Evolutionary conservation across 92 coral and sea anemone genomes (phyloP).

Genomic region (Palythoa heliodiscus): DNA sequence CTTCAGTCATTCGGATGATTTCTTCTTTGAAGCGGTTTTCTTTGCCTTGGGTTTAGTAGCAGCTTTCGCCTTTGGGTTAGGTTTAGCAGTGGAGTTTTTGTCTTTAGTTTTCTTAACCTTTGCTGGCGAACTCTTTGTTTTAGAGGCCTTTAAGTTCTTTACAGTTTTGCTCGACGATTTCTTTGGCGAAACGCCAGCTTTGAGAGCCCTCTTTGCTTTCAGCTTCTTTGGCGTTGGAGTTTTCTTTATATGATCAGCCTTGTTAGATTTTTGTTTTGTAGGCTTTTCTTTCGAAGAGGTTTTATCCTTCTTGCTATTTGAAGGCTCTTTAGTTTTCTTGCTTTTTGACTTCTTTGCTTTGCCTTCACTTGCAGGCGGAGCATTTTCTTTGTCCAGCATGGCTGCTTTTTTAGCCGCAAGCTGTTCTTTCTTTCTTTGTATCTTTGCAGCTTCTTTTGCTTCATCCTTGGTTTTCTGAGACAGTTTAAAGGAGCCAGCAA

Average conservation of each 20-base stretch:
- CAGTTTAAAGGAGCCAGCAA: conserved; percentile 80
- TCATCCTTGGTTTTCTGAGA: conserved; percentile 81
- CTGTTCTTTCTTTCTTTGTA: conserved; percentile 37
- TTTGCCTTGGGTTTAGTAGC: conserved; percentile 66
- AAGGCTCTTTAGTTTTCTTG: background rate
- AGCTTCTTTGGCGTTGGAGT: conserved; percentile 41
- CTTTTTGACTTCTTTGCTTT: conserved; percentile 29
- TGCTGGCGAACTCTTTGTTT: conserved; percentile 47
- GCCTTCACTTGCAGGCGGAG: background rate
- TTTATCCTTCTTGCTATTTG: conserved; percentile 13
- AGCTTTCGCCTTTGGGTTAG: conserved; percentile 71
- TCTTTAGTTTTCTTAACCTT: conserved; percentile 47
- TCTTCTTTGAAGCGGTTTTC: conserved; percentile 49
- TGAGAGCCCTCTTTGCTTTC: conserved; percentile 7
- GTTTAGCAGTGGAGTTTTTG: conserved; percentile 38
- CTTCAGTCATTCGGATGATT: conserved; percentile 6
- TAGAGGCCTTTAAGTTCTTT: conserved; percentile 41
- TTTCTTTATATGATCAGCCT: conserved; percentile 31
- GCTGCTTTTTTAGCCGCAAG: conserved; percentile 39
- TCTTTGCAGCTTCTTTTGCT: conserved; percentile 60
- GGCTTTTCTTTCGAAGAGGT: background rate
- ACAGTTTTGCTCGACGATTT: conserved; percentile 14
- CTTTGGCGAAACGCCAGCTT: background rate
- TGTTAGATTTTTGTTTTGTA: conserved; percentile 7
- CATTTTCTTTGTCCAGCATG: conserved; percentile 33